Conservation (phyloP, 2,888 invertebrate species). For the Scotopteryx bipunctaria region DNA sequence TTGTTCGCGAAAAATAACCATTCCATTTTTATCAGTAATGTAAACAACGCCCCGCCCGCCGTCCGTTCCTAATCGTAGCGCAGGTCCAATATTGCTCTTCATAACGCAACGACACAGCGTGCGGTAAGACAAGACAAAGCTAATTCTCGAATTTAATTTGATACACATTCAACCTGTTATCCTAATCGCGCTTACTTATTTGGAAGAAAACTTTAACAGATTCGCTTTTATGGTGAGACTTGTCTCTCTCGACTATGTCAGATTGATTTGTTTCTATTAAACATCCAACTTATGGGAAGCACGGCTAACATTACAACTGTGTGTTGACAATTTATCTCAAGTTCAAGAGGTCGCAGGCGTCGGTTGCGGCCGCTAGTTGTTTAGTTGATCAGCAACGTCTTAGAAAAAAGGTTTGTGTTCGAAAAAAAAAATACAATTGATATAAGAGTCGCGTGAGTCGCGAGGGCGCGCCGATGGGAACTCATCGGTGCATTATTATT, state of each 20-base stretch:
- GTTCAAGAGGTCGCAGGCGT: too few relatives aligned
- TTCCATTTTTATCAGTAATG: constrained; percentile 6
- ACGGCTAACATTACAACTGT: too few relatives aligned
- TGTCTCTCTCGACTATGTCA: not conserved
- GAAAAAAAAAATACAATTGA: too few relatives aligned
- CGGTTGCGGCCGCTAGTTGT: too few relatives aligned
- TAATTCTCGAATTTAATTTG: constrained; percentile 1
- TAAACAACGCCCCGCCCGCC: not conserved
- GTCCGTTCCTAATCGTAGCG: not conserved
- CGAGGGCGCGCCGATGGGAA: too few relatives aligned
- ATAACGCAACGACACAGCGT: not conserved
- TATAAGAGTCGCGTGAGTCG: too few relatives aligned
- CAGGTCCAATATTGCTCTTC: constrained; percentile 1
- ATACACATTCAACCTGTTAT: too few relatives aligned
- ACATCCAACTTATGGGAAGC: not conserved
- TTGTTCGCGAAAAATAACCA: not conserved
- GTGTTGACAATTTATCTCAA: too few relatives aligned
- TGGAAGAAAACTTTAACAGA: constrained; percentile 3
- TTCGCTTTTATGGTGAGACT: not conserved
- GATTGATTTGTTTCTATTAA: not conserved
- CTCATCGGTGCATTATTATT: not conserved
- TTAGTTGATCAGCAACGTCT: too few relatives aligned
- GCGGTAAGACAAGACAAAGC: not conserved
- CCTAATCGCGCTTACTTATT: too few relatives aligned
- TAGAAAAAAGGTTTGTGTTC: too few relatives aligned